Conservation (phyloP, 1,140 invertebrate species). For the Drosophila oshimai region DNA sequence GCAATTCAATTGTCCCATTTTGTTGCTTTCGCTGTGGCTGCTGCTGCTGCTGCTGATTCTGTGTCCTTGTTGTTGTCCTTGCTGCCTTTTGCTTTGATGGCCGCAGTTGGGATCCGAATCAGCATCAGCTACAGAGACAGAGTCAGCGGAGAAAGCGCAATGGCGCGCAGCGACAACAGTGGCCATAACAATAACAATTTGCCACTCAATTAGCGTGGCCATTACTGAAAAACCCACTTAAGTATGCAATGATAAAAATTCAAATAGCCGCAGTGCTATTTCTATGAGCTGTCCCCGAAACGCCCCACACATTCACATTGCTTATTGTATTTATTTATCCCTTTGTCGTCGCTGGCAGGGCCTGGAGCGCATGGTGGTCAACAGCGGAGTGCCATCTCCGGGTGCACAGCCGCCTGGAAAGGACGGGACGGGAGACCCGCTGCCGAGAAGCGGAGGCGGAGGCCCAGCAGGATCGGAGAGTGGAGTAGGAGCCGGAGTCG, state of each 20-base stretch:
- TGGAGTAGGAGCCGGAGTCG: conserved; percentile 19
- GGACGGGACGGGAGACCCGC: background rate
- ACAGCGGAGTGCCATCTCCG: conserved; percentile 55
- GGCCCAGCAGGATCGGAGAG: background rate
- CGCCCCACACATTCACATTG: conserved; percentile 10
- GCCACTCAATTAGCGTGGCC: conserved; percentile 77
- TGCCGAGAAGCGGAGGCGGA: conserved; percentile 2
- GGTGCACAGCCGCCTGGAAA: conserved; percentile 39
- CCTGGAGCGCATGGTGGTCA: conserved; percentile 88
- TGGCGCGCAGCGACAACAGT: conserved; percentile 61
- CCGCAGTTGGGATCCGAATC: conserved; percentile 10
- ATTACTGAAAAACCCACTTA: conserved; percentile 80
- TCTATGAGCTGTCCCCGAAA: conserved; percentile 36
- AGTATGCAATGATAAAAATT: conserved; percentile 81
- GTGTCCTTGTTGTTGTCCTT: conserved; percentile 33
- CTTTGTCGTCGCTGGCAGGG: conserved; percentile 83
- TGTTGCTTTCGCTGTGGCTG: conserved; percentile 22
- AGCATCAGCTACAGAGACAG: background rate
- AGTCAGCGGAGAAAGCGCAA: conserved; percentile 34
- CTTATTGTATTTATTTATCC: conserved; percentile 65
- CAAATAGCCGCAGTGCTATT: conserved; percentile 52
- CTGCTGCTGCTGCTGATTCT: background rate
- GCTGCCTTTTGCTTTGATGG: conserved; percentile 59
- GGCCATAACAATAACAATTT: conserved; percentile 80
- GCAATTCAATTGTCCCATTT: conserved; percentile 66